A percentile compares a stretch with the other conserved stretches of the same genome.
Evolutionary conservation across 1,140 invertebrate genomes (phyloP).

Genomic region (Matsumurasca onukii): DNA sequence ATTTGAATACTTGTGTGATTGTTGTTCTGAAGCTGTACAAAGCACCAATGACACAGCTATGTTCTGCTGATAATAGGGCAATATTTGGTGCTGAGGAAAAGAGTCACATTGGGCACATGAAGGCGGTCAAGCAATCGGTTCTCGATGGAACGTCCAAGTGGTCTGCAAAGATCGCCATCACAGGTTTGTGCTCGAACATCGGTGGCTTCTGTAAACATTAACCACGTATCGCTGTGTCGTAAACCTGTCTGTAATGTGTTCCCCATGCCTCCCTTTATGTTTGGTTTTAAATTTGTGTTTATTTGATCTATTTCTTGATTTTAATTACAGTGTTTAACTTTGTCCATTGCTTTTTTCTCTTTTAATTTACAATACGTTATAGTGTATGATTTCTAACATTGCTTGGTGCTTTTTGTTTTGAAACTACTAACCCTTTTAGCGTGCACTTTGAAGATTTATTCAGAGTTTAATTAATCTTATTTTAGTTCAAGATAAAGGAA

Average conservation of each 20-base stretch:
- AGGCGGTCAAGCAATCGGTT: constrained; percentile 96
- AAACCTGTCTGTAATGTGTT: constrained; percentile 14
- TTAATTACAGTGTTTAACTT: too few species aligned
- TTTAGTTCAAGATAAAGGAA: too few species aligned
- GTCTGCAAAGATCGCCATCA: constrained; percentile 99
- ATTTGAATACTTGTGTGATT: too few species aligned
- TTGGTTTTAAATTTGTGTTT: not conserved
- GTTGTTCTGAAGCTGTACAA: too few species aligned
- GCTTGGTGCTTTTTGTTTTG: too few species aligned
- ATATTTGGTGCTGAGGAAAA: constrained; percentile 95
- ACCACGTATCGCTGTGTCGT: not conserved
- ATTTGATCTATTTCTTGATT: too few species aligned
- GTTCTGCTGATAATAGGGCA: constrained; percentile 61
- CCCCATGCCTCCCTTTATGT: not conserved
- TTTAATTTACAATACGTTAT: too few species aligned
- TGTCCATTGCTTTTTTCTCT: too few species aligned
- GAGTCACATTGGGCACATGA: constrained; percentile 94
- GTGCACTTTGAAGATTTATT: too few species aligned
- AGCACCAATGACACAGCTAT: not conserved
- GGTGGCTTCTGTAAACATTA: not conserved
- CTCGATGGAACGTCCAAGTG: constrained; percentile 99
- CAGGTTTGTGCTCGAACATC: constrained; percentile 82
- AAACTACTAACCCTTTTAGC: too few species aligned
- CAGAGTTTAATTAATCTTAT: too few species aligned
- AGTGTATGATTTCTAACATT: too few species aligned